Evolutionary conservation across 2,888 invertebrate species (phyloP), one percentile per base, ranked within the genome.

Genomic region (Trachelus troglodyta): DNA sequence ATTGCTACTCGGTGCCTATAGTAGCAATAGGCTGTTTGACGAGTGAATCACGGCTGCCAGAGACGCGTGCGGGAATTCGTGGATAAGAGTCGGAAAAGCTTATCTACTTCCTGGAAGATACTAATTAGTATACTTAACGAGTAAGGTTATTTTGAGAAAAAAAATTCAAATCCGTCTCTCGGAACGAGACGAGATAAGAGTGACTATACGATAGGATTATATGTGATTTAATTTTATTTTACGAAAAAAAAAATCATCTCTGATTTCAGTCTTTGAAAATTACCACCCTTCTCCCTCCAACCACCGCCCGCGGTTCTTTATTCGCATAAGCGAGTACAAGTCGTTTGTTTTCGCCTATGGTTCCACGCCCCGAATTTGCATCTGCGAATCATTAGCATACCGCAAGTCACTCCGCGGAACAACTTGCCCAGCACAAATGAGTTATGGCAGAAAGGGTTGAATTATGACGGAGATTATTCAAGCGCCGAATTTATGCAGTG

Each of bases 381-480:
- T 81, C 73, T n/a, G 69, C 34, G 76, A 69, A 12, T 80, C 81
- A 80, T 84, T 84, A 84, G 82, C 80, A 84, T 82, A 82, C 80
- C 80, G 78, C 81, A 81, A 84, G 82, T 84, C 83, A 83, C 78
- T 82, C 80, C 77, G 80, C 77, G 80, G 80, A 82, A 76, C 80
- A 80, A 81, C 74, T 76, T 80, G 75, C 76, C 74, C 76, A 33
- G 75, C 31, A 35, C 75, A 56, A 76, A 74, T 91, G 91, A 91
- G 84, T 90, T 90, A 91, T 87, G 86, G 85, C 87, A 80, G 83
- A 89, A 90, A 90, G 91, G 91, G 91, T 91, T 91, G 89, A 91
- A 86, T 91, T 91, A 91, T 91, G 89, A 86, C 84, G 85, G 86
- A 85, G 89, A 90, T 91, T 89, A 90, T 91, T 91, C 90, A 88